Evolutionary conservation across 2,888 invertebrate genomes (phyloP), one percentile per base, ranked within the genome.

Genomic region (Zhuqinia jingwanae): DNA sequence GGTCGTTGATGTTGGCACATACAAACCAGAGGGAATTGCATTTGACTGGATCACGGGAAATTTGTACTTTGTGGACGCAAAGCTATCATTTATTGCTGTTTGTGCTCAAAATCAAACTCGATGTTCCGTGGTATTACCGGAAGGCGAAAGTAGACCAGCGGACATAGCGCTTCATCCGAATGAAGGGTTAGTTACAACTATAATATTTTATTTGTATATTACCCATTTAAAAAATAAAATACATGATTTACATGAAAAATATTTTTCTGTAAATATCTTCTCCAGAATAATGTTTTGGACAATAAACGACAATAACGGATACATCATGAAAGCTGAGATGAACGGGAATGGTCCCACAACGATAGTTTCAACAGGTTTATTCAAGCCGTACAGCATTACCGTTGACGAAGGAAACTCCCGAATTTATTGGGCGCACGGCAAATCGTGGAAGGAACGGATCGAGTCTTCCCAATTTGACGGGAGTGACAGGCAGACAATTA

Each of bases 341-440:
- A 97, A 99, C 92, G 99, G 98, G 2, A 93, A 94, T 0, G 91
- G 94, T 0, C 93, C 95, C 0, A 92, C 92, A 5, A 92, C 94
- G 0, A 93, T 98, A 76, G 94, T 97, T 0, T 93, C 93, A 0
- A 92, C 94, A 0, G 93, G 96, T 88, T 93, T 95, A 27, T 92
- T 93, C 25, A 97, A 96, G 95, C 97, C 98, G 0, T 97, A 97
- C 90, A 97, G 97, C 0, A 93, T 99, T 20, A 94, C 97, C 0
- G 92, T 98, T 60, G 99, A 99, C 92, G 94, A 95, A 91, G 95
- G 96, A 1, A 96, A 95, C 90, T 93, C 94, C 63, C 94, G 97
- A 10, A 92, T 99, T 5, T 99, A 97, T 92, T 99, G 96, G 96
- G 95, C 96, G 2, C 98, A 99, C 92, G 94, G n/a, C n/a, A n/a